Percentiles rank a stretch among this genome's conserved stretches.
Evolutionary conservation across 2,888 invertebrate species (phyloP).

Genomic region (Corbicula japonica): DNA sequence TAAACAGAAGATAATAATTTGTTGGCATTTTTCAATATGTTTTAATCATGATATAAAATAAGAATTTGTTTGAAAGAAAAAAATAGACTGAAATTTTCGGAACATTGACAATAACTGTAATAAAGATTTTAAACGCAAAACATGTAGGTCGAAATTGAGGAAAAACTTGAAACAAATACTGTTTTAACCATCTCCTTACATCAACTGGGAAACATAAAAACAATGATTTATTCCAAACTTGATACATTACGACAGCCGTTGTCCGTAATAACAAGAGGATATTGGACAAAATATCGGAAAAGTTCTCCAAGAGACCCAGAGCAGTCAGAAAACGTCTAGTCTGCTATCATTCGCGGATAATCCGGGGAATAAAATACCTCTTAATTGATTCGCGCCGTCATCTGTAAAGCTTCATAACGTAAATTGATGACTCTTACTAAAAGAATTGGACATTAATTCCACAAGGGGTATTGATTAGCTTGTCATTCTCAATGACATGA

Average conservation of each 20-base stretch:
- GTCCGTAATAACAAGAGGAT: constrained; percentile 48
- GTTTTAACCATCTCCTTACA: no score
- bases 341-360: constrained; percentile 56
- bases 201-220: constrained; percentile 39
- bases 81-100: no score
- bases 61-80: no score
- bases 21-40: no score
- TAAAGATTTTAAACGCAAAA: not conserved
- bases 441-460: constrained; percentile 64
- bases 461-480: constrained; percentile 53
- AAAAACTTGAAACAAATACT: no score
- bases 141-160: no score
- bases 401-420: constrained; percentile 60
- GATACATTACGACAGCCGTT: constrained; percentile 44
- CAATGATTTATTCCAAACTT: constrained; percentile 48
- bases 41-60: no score
- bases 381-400: constrained; percentile 64
- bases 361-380: constrained; percentile 60
- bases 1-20: no score
- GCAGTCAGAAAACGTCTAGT: constrained; percentile 57
- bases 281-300: constrained; percentile 59
- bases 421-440: constrained; percentile 64
- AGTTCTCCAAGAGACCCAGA: constrained; percentile 35
- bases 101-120: not conserved
- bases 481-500: constrained; percentile 41